These are phyloP conservation scores for Melanitta fusca DNA, from an alignment of 2,797 vertebrate species.

Conservation along the genomic window DNA sequence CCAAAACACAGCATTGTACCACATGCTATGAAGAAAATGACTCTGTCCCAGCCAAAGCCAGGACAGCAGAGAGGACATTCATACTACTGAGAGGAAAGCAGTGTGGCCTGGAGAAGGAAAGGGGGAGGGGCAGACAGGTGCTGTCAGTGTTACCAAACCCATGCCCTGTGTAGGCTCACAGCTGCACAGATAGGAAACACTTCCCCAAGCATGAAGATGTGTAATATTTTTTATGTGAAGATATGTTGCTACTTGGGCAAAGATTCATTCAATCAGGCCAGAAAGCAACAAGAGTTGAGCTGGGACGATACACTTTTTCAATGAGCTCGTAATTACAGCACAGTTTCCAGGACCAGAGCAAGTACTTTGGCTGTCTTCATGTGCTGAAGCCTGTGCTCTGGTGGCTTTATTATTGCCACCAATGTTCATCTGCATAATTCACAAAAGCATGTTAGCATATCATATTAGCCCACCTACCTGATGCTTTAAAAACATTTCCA, in stretches of 20 bases:
- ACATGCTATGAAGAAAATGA: not conserved
- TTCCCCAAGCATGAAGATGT: not conserved
- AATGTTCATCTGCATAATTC: not conserved
- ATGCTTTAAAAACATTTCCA: not conserved
- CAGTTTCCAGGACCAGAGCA: not conserved
- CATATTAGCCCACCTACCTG: not conserved
- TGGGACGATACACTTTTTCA: not conserved
- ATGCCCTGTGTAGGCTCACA: not conserved
- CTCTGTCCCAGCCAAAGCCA: not conserved
- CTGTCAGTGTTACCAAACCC: not conserved
- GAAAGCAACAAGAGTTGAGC: not conserved
- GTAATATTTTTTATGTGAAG: not conserved
- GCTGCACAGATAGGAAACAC: not conserved
- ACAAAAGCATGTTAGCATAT: rapidly evolving
- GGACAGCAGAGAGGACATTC: not conserved
- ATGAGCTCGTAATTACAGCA: not conserved
- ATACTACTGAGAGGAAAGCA: not conserved
- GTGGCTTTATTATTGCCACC: not conserved
- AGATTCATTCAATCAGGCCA: slow-evolving; percentile 12
- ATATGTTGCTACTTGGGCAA: not conserved
- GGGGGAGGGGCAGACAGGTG: not conserved
- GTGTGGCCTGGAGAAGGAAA: not conserved
- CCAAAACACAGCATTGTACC: not conserved
- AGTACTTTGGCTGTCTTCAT: not conserved
- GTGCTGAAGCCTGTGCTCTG: not conserved